These are phyloP conservation scores for Ceriagrion tenellum DNA, from an alignment of 2,888 invertebrate genomes.

Conservation along the genomic window DNA sequence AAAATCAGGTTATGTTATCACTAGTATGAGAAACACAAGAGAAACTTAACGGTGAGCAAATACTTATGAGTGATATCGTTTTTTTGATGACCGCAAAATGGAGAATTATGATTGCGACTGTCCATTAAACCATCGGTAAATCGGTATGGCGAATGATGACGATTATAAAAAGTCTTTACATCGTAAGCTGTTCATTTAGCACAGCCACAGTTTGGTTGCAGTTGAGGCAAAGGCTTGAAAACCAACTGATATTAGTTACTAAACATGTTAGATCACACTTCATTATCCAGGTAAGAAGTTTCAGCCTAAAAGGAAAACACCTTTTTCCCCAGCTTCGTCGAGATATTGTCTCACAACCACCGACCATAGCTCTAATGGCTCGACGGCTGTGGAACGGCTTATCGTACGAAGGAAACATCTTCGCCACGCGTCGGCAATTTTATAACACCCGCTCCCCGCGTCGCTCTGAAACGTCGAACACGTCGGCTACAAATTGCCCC, in stretches of 20 bases:
- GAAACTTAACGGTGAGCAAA: too few species aligned
- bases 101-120: too few species aligned
- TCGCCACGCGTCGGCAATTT: neutral
- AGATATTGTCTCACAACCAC: neutral
- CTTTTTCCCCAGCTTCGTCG: neutral
- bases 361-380: neutral
- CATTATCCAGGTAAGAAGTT: neutral
- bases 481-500: neutral
- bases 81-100: too few species aligned
- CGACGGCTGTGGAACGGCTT: neutral
- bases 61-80: too few species aligned
- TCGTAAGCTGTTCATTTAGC: too few species aligned
- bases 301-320: neutral
- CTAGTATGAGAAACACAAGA: too few species aligned
- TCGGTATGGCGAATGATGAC: too few species aligned
- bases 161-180: too few species aligned
- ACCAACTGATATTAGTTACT: neutral
- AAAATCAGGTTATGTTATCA: too few species aligned
- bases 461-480: neutral
- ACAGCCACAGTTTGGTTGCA: too few species aligned
- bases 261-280: neutral
- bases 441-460: neutral
- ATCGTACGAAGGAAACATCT: neutral
- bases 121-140: too few species aligned
- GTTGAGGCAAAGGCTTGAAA: neutral